phyloP scores from a whole-genome alignment of 2,113 vertebrate genomes.

The Mustela nigripes region DNA sequence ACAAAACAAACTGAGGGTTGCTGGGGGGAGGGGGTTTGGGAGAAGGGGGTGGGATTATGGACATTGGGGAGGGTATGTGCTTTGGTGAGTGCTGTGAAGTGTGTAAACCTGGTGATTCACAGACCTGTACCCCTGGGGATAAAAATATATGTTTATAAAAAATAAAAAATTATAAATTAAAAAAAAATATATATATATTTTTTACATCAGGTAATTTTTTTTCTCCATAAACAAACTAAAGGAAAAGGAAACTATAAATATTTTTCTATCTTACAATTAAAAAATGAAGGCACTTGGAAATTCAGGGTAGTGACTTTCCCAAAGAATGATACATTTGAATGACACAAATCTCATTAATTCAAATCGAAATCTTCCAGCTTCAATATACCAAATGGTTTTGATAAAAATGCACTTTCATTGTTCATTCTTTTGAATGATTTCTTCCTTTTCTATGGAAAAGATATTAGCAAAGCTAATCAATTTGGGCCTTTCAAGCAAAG shows the following conservation, averaged over 20 bases:
- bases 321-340: not conserved
- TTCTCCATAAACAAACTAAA: not conserved
- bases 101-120: too few species aligned
- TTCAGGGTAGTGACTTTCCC: not conserved
- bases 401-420: not conserved
- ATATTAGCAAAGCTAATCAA: not conserved
- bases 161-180: too few species aligned
- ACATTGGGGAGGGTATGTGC: too few species aligned
- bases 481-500: not conserved
- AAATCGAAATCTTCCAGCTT: not conserved
- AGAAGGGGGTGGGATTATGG: too few species aligned
- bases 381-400: not conserved
- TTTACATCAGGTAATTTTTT: not conserved
- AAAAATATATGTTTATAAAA: too few species aligned
- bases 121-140: too few species aligned
- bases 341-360: not conserved
- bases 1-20: too few species aligned
- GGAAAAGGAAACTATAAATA: not conserved
- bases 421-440: not conserved
- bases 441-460: not conserved
- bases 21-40: too few species aligned
- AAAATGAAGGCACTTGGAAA: slow-evolving; percentile 10
- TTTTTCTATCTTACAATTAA: not conserved
- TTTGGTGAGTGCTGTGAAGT: too few species aligned
- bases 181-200: not conserved